phyloP scores from a whole-genome alignment of 2,888 invertebrate species.

The Sphinx pinastri region DNA sequence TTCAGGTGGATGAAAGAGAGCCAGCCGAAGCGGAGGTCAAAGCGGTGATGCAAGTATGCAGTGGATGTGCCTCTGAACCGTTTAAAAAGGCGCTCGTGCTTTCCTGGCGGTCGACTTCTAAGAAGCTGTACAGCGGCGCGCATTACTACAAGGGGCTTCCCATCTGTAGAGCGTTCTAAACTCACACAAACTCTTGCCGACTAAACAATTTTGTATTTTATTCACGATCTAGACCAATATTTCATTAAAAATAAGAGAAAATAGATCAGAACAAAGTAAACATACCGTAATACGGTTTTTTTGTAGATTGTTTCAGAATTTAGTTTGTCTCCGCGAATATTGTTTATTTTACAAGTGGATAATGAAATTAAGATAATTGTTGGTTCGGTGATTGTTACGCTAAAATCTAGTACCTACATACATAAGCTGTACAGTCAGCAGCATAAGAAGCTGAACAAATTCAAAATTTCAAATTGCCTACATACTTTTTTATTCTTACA shows the following conservation, averaged over 20 bases:
- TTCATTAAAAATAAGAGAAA: too few relatives aligned
- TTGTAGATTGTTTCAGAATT: too few relatives aligned
- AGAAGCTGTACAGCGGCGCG: slow-evolving; percentile 89
- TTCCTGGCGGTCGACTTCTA: slow-evolving; percentile 89
- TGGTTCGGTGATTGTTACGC: background rate
- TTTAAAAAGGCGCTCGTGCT: slow-evolving; percentile 91
- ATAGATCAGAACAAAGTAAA: too few relatives aligned
- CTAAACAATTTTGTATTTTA: background rate
- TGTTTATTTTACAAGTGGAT: background rate
- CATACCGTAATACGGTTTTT: too few relatives aligned
- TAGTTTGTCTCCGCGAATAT: too few relatives aligned
- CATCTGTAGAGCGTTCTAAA: slow-evolving; percentile 86
- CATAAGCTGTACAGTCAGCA: slow-evolving; percentile 35
- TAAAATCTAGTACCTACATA: slow-evolving; percentile 17
- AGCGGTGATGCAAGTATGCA: slow-evolving; percentile 91
- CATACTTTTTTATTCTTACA: too few relatives aligned
- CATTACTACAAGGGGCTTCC: slow-evolving; percentile 87
- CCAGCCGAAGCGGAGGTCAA: slow-evolving; percentile 93
- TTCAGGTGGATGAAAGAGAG: slow-evolving; percentile 88
- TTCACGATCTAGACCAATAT: too few relatives aligned
- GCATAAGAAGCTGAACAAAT: too few relatives aligned
- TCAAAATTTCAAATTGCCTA: too few relatives aligned
- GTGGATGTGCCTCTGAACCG: slow-evolving; percentile 89
- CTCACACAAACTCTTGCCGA: background rate
- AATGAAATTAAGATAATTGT: background rate